Percentiles rank a stretch among this genome's conserved stretches.
Evolutionary conservation across 2,797 vertebrate genomes (phyloP).

Genomic region (Pipistrellus pygmaeus): DNA sequence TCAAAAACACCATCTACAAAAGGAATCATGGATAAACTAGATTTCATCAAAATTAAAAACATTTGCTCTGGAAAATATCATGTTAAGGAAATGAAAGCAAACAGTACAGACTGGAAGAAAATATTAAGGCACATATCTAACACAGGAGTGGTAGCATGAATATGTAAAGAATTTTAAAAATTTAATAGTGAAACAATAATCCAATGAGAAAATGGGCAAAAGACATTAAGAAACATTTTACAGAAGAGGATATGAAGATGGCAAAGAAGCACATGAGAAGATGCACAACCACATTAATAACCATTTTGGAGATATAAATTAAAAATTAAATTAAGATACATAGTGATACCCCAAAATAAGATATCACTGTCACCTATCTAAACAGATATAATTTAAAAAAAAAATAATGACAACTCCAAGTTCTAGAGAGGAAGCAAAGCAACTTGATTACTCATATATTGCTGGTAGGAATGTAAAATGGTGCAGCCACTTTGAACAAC

Average conservation of each 20-base stretch:
- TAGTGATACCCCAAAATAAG: background rate
- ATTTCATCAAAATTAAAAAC: constrained; percentile 1
- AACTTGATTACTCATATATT: background rate
- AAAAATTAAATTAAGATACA: background rate
- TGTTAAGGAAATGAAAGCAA: background rate
- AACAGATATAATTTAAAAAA: background rate
- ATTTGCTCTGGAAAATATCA: background rate
- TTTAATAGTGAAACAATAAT: background rate
- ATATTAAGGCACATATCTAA: background rate
- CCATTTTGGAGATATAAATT: background rate
- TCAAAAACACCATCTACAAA: background rate
- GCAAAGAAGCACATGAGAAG: background rate
- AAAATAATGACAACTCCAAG: background rate
- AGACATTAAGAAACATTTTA: background rate
- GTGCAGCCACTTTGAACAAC: background rate
- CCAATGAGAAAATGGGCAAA: background rate
- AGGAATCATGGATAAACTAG: background rate
- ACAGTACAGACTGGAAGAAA: background rate
- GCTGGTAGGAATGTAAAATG: background rate
- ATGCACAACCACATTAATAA: background rate
- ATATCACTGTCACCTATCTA: background rate
- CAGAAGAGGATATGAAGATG: background rate
- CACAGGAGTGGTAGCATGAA: background rate
- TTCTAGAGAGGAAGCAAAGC: background rate
- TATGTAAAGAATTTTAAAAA: background rate